phyloP scores from a whole-genome alignment of 2,113 vertebrate species.

The human region DNA sequence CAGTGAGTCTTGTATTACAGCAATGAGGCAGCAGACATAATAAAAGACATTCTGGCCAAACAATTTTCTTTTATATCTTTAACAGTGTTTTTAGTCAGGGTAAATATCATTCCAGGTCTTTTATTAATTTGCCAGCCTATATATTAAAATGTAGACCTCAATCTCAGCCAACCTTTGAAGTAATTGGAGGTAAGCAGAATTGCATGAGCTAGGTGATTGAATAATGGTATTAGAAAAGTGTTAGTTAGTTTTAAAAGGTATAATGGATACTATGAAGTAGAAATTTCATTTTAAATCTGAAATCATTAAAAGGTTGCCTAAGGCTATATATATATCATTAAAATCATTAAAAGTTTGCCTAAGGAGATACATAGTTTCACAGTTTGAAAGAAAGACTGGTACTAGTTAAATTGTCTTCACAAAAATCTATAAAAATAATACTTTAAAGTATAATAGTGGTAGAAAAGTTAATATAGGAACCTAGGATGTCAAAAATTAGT shows the following conservation, averaged over 20 bases:
- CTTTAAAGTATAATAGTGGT: not conserved
- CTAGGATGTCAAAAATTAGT: not conserved
- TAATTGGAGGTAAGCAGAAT: conserved; percentile 27
- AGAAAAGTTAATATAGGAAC: not conserved
- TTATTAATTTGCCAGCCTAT: not conserved
- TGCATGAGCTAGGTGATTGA: not conserved
- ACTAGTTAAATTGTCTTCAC: not conserved
- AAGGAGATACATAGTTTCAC: not conserved
- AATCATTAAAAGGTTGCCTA: conserved; percentile 61
- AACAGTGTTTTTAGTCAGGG: not conserved
- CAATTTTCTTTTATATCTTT: not conserved
- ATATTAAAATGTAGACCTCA: conserved; percentile 30
- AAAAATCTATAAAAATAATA: conserved; percentile 14
- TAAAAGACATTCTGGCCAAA: not conserved
- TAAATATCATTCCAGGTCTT: conserved; percentile 25
- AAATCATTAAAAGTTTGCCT: conserved; percentile 62
- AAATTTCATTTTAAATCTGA: conserved; percentile 45
- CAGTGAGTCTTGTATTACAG: not conserved
- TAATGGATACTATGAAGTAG: not conserved
- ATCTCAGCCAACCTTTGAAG: conserved; percentile 14
- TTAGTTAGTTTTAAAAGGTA: conserved; percentile 9
- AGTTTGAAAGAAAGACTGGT: conserved; percentile 31
- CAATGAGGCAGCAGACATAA: not conserved
- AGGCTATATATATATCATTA: not conserved
- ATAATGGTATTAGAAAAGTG: not conserved